phyloP scores from a whole-genome alignment of 1,140 invertebrate species.

The Papilio aristodemus region DNA sequence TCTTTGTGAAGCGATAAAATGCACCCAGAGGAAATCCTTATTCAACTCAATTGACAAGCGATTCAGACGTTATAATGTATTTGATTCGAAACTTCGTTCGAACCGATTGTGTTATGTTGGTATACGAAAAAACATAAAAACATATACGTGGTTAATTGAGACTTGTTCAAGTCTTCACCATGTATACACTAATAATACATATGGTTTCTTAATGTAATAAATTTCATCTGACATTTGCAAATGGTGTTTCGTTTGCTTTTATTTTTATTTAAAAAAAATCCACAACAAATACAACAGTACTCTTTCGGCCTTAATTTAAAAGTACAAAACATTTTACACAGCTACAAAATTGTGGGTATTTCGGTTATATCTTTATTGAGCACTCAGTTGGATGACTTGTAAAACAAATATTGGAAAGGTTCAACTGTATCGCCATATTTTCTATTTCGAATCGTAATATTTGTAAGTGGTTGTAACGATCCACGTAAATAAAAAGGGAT shows the following conservation, averaged over 20 bases:
- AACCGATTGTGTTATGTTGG: too few species aligned
- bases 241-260: too few species aligned
- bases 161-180: too few species aligned
- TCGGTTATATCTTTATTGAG: slow-evolving; percentile 13
- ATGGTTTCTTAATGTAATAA: too few species aligned
- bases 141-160: too few species aligned
- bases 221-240: too few species aligned
- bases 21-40: slow-evolving; percentile 12
- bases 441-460: slow-evolving; percentile 30
- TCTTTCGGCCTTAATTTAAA: neutral
- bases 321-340: neutral
- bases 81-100: neutral
- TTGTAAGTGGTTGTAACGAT: slow-evolving; percentile 32
- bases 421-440: slow-evolving; percentile 31
- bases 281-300: too few species aligned
- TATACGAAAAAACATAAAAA: too few species aligned
- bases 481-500: slow-evolving; percentile 29
- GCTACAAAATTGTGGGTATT: slow-evolving; percentile 1
- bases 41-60: slow-evolving; percentile 2
- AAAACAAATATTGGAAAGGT: slow-evolving; percentile 34
- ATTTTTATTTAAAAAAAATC: too few species aligned
- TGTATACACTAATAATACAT: too few species aligned
- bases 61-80: slow-evolving; percentile 1
- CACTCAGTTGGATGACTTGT: slow-evolving; percentile 31
- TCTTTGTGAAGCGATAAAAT: slow-evolving; percentile 17